Evolutionary conservation across 2,888 invertebrate genomes (phyloP), one percentile per base, ranked within the genome.

Genomic region (Chrysopilus asiliformis): DNA sequence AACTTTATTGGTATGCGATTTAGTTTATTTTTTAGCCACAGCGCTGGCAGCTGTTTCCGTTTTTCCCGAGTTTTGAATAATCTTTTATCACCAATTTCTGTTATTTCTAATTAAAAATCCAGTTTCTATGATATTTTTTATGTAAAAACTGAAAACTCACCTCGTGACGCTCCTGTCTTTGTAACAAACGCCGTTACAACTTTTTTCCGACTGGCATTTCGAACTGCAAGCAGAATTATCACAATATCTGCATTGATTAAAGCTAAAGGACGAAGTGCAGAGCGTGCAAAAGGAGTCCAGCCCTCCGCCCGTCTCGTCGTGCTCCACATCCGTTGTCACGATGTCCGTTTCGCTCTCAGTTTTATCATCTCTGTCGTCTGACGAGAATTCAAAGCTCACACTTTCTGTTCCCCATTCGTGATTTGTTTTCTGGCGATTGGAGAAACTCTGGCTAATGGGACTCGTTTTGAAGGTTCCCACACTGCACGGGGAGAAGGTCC

Each of bases 251-350:
- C 58, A 60, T 36, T 58, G 57, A 29, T 57, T 60, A 40, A 59
- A 63, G 44, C 61, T 62, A 42, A 63, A 63, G n/a, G 60, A 57
- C 7, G 62, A 63, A 5, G 62, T 63, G 46, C 62, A 63, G 4
- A 62, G 44, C 2, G 62, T 62, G 38, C 62, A 63, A 42, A 60
- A 61, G 4, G 61, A 62, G 44, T 59, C 60, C 32, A 58, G 46
- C 24, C 52, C 50, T 3, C 26, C 30, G 13, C 20, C 32, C 2
- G 20, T 12, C 13, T 32, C 32, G 13, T 39, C 39, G 9, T 28
- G 15, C 36, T 44, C 40, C 2, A 36, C 37, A 25, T 31, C 31
- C 20, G 39, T 39, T 14, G 28, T 17, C 7, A 29, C 24, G 4
- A 25, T 34, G 18, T 39, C 41, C 10, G 35, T 34, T 18, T 39